phyloP scores from a whole-genome alignment of 2,113 vertebrate genomes.

The Anser cygnoides region DNA sequence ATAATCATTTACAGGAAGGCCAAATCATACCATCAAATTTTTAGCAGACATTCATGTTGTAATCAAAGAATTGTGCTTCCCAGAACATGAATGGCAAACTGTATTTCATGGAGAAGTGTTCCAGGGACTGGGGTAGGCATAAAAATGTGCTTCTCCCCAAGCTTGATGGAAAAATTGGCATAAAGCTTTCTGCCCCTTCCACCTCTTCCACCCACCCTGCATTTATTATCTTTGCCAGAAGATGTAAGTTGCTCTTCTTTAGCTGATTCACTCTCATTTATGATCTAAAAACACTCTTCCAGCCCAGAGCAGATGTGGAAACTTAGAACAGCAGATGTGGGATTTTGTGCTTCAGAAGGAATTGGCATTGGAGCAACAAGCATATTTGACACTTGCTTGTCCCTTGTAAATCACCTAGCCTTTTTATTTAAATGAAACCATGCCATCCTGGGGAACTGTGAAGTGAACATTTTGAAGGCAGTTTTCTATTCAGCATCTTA shows the following conservation, averaged over 20 bases:
- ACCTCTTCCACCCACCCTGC: not conserved
- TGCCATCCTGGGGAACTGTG: not conserved
- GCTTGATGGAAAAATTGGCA: not conserved
- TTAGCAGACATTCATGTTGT: not conserved
- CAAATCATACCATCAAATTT: not conserved
- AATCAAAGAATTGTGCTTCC: not conserved
- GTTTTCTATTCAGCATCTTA: not conserved
- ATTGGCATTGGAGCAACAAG: not conserved
- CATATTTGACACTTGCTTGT: not conserved
- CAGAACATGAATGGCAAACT: not conserved
- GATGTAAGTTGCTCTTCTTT: not conserved
- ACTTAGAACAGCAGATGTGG: slow-evolving; percentile 11
- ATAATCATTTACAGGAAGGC: not conserved
- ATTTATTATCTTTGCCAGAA: slow-evolving; percentile 8
- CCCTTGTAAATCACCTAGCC: not conserved
- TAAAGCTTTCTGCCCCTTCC: not conserved
- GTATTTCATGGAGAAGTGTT: not conserved
- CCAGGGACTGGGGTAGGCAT: not conserved
- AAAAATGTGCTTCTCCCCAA: not conserved
- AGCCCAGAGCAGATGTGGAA: slow-evolving; percentile 33
- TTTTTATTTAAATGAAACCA: not conserved
- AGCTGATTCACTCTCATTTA: slow-evolving; percentile 3
- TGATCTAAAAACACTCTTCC: not conserved
- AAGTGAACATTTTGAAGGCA: not conserved
- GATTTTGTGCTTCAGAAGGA: slow-evolving; percentile 28